Evolutionary conservation across 2,113 vertebrate species (phyloP).

Genomic region (Notarius lentiginosus): DNA sequence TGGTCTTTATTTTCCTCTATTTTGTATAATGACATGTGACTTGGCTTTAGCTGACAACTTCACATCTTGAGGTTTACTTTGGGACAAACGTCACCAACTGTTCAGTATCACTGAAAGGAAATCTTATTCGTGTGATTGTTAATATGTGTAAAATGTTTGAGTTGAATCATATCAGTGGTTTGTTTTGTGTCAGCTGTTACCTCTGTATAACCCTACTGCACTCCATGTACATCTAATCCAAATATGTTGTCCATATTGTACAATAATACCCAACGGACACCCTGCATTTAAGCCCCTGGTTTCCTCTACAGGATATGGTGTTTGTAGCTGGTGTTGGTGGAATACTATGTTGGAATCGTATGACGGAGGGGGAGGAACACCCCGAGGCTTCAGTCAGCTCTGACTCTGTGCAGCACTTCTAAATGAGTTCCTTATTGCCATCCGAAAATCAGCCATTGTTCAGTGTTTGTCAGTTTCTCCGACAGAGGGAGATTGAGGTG

Average conservation of each 20-base stretch:
- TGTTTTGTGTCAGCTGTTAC: background rate
- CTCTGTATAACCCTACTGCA: background rate
- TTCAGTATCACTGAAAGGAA: background rate
- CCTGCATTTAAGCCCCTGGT: slow-evolving; percentile 4
- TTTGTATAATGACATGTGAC: background rate
- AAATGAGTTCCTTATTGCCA: slow-evolving; percentile 44
- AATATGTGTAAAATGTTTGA: background rate
- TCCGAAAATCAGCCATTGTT: slow-evolving; percentile 49
- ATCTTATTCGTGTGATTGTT: background rate
- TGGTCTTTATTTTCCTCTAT: background rate
- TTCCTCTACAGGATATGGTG: slow-evolving; percentile 37
- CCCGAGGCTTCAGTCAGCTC: slow-evolving; percentile 30
- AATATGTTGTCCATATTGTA: slow-evolving; percentile 29
- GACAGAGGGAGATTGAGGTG: slow-evolving; percentile 40
- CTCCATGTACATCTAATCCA: background rate
- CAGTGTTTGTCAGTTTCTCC: slow-evolving; percentile 46
- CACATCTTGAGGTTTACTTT: slow-evolving; percentile 5
- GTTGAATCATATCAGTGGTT: background rate
- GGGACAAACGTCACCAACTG: background rate
- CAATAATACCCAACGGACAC: background rate
- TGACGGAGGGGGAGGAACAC: slow-evolving; percentile 25
- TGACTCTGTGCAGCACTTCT: slow-evolving; percentile 40
- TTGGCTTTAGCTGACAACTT: background rate
- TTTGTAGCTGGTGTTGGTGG: slow-evolving; percentile 14
- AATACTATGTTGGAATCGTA: slow-evolving; percentile 26